These are phyloP conservation scores for Ischnus inquisitorius DNA, from an alignment of 2,888 invertebrate species.

Conservation along the genomic window DNA sequence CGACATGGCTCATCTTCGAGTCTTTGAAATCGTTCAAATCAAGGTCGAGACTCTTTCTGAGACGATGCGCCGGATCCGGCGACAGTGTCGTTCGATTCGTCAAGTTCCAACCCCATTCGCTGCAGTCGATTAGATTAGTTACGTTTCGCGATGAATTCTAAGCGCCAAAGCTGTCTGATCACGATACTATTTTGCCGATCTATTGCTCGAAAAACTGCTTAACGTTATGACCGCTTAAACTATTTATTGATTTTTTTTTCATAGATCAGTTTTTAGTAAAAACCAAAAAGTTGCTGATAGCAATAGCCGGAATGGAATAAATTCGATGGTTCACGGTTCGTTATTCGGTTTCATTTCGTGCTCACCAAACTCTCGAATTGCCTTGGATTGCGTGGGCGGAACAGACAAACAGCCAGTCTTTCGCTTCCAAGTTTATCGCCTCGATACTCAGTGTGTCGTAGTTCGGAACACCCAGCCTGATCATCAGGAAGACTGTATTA, in stretches of 20 bases:
- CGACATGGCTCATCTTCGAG: constrained; percentile 89
- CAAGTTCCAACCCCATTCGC: constrained; percentile 87
- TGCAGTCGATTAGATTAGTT: constrained; percentile 78
- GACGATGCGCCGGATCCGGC: constrained; percentile 85
- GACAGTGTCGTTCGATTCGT: constrained; percentile 87
- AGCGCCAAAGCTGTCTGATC: neutral
- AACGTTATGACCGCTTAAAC: neutral
- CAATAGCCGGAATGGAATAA: neutral
- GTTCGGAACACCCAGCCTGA: constrained; percentile 87
- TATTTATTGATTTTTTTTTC: neutral
- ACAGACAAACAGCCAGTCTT: constrained; percentile 93
- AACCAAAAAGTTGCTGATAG: neutral
- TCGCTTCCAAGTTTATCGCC: constrained; percentile 89
- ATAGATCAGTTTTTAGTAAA: neutral
- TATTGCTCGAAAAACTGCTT: too few species aligned
- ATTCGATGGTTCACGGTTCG: neutral
- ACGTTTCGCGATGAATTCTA: neutral
- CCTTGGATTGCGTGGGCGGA: constrained; percentile 87
- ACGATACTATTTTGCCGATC: too few species aligned
- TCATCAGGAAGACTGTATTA: constrained; percentile 88
- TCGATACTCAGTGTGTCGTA: constrained; percentile 89
- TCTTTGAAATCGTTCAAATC: constrained; percentile 88
- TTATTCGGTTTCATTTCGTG: constrained; percentile 47
- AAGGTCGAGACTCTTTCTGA: constrained; percentile 86
- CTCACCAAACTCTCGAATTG: constrained; percentile 89